Evolutionary conservation across 2,888 invertebrate species (phyloP).

Genomic region (Drosophila dives): DNA sequence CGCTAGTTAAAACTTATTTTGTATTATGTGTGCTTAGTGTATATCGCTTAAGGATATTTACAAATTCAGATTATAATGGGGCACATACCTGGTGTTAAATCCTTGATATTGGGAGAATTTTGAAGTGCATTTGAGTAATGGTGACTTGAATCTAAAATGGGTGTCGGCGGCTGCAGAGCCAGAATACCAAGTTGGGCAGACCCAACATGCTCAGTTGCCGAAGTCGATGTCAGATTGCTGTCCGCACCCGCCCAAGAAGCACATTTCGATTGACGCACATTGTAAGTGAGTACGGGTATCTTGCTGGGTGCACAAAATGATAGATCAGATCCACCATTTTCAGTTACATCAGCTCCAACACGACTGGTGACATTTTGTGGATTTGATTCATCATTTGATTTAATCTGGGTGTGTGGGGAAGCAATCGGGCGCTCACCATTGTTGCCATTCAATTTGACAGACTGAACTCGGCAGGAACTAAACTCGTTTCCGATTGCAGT

Average conservation of each 20-base stretch:
- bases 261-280: conserved; percentile 88
- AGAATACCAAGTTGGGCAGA: neutral
- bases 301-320: conserved; percentile 85
- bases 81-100: conserved; percentile 87
- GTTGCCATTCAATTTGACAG: conserved; percentile 37
- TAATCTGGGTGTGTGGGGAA: neutral
- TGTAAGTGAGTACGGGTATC: conserved; percentile 87
- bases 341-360: neutral
- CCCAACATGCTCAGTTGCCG: neutral
- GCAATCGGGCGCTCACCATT: conserved; percentile 14
- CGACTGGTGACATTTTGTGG: neutral
- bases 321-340: conserved; percentile 33
- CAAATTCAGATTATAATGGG: neutral
- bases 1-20: neutral
- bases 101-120: conserved; percentile 83
- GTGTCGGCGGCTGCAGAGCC: conserved; percentile 13
- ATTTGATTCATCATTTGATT: conserved; percentile 6
- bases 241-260: conserved; percentile 89
- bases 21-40: neutral
- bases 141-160: conserved; percentile 38
- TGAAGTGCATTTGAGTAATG: conserved; percentile 75
- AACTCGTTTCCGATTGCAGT: conserved; percentile 20
- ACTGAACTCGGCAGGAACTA: conserved; percentile 16
- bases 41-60: neutral
- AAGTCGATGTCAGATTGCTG: conserved; percentile 22